Conservation (phyloP, 2,797 vertebrate species). For the Microtus obscurus region DNA sequence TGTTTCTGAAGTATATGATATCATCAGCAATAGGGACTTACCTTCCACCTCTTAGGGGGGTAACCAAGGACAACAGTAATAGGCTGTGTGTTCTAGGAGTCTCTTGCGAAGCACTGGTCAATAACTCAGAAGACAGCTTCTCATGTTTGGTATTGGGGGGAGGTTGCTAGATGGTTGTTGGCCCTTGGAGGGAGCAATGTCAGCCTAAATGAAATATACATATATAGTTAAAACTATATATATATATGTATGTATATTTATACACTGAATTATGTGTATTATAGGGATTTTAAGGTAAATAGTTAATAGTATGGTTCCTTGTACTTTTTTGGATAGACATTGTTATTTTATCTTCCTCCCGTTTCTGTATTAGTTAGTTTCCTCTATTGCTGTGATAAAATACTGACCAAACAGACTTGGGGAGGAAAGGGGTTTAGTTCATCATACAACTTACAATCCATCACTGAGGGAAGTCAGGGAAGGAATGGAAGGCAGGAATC, state of each 20-base stretch:
- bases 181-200: background rate
- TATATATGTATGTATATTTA: background rate
- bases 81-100: background rate
- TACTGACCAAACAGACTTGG: background rate
- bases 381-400: background rate
- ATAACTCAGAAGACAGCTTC: background rate
- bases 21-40: background rate
- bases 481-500: background rate
- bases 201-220: background rate
- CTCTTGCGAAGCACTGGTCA: background rate
- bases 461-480: background rate
- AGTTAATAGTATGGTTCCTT: background rate
- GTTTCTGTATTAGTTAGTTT: background rate
- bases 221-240: too few relatives aligned
- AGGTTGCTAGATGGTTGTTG: background rate
- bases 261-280: background rate
- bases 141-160: background rate
- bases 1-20: background rate
- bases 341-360: background rate
- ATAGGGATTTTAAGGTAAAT: background rate
- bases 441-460: background rate
- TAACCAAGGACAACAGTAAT: background rate
- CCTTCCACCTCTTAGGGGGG: background rate
- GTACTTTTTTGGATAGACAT: too few relatives aligned
- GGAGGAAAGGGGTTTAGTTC: background rate